Conservation (phyloP, 2,113 vertebrate species). For the Dendrocopos noguchii region DNA sequence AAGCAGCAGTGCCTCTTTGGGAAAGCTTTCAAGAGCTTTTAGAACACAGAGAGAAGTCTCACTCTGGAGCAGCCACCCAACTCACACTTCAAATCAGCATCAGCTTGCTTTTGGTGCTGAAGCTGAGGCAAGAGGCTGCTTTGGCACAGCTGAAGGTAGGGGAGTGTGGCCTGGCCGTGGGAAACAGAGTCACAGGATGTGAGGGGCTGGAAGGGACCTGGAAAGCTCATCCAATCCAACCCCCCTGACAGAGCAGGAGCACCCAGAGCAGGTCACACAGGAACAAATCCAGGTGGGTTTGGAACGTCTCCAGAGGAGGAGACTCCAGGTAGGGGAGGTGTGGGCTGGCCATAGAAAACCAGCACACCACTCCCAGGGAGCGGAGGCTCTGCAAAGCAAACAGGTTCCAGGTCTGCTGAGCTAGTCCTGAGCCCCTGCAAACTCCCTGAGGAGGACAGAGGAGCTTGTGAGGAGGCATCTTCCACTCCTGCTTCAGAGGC, state of each 20-base stretch:
- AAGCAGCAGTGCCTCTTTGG: not conserved
- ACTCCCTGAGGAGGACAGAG: not conserved
- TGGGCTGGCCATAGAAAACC: not conserved
- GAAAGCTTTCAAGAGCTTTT: not conserved
- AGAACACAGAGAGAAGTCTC: not conserved
- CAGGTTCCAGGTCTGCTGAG: not conserved
- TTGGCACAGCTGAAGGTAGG: not conserved
- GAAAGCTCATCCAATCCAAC: too few species aligned
- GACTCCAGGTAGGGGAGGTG: too few species aligned
- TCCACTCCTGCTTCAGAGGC: not conserved
- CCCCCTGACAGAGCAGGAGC: too few species aligned
- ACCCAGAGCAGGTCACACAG: too few species aligned
- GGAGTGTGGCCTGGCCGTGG: accelerated
- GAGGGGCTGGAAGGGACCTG: too few species aligned
- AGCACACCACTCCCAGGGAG: not conserved
- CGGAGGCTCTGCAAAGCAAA: not conserved
- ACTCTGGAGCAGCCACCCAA: not conserved
- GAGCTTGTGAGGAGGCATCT: not conserved
- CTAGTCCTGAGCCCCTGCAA: not conserved
- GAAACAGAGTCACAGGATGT: not conserved
- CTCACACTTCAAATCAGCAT: not conserved
- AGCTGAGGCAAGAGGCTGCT: not conserved
- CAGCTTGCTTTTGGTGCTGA: not conserved
- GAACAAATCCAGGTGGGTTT: too few species aligned
- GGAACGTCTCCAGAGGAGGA: too few species aligned